phyloP scores from a whole-genome alignment of 2,888 invertebrate genomes.

The Hemaris fuciformis region DNA sequence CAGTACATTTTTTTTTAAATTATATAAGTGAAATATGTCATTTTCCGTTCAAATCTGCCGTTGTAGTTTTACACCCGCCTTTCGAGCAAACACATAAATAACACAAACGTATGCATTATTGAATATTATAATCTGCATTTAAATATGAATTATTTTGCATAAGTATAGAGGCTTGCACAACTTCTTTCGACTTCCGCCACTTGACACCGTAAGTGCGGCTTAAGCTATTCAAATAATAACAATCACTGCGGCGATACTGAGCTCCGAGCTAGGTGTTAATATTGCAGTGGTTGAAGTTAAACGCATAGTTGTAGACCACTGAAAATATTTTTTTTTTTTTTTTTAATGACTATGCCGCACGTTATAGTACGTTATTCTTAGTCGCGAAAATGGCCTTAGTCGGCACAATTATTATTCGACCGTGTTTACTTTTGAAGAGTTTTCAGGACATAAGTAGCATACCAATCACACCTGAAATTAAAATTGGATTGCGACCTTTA shows the following conservation, averaged over 20 bases:
- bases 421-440: no score
- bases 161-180: background rate
- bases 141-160: slow-evolving; percentile 8
- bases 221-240: background rate
- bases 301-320: background rate
- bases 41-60: background rate
- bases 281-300: background rate
- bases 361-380: no score
- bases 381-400: no score
- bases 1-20: no score
- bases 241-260: slow-evolving; percentile 17
- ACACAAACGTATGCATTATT: background rate
- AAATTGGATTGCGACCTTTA: no score
- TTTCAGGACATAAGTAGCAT: no score
- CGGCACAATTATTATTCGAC: no score
- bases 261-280: background rate
- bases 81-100: background rate
- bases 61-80: background rate
- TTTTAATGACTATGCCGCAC: no score
- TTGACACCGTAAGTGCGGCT: background rate
- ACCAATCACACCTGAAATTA: no score
- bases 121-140: background rate
- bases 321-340: no score
- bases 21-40: no score
- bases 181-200: background rate